Percentiles rank a stretch among this genome's conserved stretches.
phyloP scores from a whole-genome alignment of 1,140 invertebrate genomes.

The Lycorma delicatula region DNA sequence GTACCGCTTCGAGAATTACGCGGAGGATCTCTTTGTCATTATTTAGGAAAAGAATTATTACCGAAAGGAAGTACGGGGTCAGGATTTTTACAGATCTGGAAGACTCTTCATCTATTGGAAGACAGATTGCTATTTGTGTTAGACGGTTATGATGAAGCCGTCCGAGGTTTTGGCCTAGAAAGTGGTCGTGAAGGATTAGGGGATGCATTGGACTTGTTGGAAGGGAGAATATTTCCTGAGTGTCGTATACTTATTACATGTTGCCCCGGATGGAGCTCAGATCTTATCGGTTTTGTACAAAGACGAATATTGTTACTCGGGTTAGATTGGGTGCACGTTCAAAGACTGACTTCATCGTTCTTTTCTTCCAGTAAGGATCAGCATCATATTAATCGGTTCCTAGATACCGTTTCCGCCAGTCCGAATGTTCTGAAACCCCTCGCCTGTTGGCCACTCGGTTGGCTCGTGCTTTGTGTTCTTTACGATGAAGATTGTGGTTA shows the following conservation, averaged over 20 bases:
- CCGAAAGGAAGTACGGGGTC: conserved; percentile 35
- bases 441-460: conserved; percentile 45
- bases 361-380: conserved; percentile 29
- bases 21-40: conserved; percentile 38
- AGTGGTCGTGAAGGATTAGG: conserved; percentile 37
- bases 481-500: conserved; percentile 37
- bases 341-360: conserved; percentile 40
- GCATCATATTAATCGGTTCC: conserved; percentile 23
- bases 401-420: conserved; percentile 25
- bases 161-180: conserved; percentile 22
- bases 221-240: conserved; percentile 45
- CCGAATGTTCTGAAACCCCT: conserved; percentile 35
- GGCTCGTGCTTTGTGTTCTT: conserved; percentile 43
- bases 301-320: conserved; percentile 42
- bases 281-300: conserved; percentile 36
- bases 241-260: conserved; percentile 46
- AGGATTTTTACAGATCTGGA: conserved; percentile 37
- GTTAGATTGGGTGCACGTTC: conserved; percentile 45
- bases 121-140: conserved; percentile 45
- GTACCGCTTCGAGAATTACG: conserved; percentile 45
- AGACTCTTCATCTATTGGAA: conserved; percentile 40
- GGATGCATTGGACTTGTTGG: conserved; percentile 43
- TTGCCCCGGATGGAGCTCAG: conserved; percentile 33
- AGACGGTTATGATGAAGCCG: conserved; percentile 46
- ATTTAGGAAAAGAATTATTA: conserved; percentile 42